Evolutionary conservation across 2,797 vertebrate species (phyloP), one percentile per base, ranked within the genome.

Genomic region (Momotus momota): DNA sequence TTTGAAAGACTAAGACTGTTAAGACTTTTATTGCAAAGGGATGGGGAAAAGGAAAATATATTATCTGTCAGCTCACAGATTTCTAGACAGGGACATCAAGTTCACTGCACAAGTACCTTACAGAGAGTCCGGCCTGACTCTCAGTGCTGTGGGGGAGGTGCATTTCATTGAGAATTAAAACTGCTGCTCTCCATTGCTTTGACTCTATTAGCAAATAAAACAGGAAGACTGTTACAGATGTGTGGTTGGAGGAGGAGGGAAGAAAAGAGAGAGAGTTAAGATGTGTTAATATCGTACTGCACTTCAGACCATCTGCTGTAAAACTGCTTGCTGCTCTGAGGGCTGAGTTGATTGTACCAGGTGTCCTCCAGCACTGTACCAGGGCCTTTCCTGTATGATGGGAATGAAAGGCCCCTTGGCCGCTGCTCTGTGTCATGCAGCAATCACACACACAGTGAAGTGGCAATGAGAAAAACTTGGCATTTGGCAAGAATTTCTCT

Each of bases 131-230:
- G 12, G 7, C 14, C 5, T 9, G 4, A 38, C 45, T 31, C 14
- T 26, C 51, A 17, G 69, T 45, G 1, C 64, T 55, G 80, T 48
- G 45, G 91, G 64, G 67, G 64, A 83, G 40, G 6, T 58, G 93
- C 7, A 13, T 40, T 95, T 95, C 84, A 94, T 40, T 8, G 10
- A 10, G 62, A 92, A 85, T 72, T 96, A 90, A 80, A 90, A 83
- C 52, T 83, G 92, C 93, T 94, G 91, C 61, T 94, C 80, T 78
- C 27, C 3, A 15, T 80, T 67, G 41, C 90, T 82, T 91, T 86
- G 16, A 33, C 61, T 82, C 91, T 88, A 90, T 95, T 86, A 96
- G 88, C 88, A 90, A 95, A 94, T 66, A 84, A 80, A 83, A 40
- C 22, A 48, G 40, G 18, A 88, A 77, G 94, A 88, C 86, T 94